phyloP scores from a whole-genome alignment of 1,140 invertebrate genomes.

The Caligus rogercresseyi region DNA sequence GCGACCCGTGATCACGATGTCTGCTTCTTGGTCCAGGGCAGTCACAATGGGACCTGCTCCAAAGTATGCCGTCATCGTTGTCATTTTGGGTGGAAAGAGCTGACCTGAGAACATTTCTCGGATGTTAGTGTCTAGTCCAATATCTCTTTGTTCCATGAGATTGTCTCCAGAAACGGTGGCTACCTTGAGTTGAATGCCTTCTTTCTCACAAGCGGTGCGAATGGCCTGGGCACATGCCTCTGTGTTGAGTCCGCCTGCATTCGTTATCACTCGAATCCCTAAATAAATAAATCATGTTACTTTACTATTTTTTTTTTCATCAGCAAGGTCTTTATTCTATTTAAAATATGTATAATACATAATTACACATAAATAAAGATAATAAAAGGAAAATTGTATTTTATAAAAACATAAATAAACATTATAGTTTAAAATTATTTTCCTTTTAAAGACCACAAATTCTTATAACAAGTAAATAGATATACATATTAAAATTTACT shows the following conservation, averaged over 20 bases:
- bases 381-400: no score
- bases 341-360: no score
- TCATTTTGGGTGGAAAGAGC: conserved; percentile 1
- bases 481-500: no score
- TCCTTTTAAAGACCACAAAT: no score
- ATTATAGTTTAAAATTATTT: not conserved
- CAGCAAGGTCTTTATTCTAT: conserved; percentile 11
- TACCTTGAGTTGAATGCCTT: conserved; percentile 23
- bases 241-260: conserved; percentile 40
- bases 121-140: not conserved
- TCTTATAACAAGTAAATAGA: no score
- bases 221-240: conserved; percentile 32
- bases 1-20: conserved; percentile 36
- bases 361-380: no score
- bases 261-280: conserved; percentile 35
- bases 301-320: conserved; percentile 4
- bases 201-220: conserved; percentile 27
- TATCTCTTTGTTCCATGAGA: conserved; percentile 27
- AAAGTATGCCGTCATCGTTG: conserved; percentile 20
- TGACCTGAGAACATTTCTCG: not conserved
- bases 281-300: conserved; percentile 11
- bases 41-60: conserved; percentile 34
- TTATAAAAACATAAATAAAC: no score
- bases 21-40: conserved; percentile 35
- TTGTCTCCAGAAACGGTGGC: conserved; percentile 34